Evolutionary conservation across 1,140 invertebrate genomes (phyloP).

Genomic region (Zaprionus davidi): DNA sequence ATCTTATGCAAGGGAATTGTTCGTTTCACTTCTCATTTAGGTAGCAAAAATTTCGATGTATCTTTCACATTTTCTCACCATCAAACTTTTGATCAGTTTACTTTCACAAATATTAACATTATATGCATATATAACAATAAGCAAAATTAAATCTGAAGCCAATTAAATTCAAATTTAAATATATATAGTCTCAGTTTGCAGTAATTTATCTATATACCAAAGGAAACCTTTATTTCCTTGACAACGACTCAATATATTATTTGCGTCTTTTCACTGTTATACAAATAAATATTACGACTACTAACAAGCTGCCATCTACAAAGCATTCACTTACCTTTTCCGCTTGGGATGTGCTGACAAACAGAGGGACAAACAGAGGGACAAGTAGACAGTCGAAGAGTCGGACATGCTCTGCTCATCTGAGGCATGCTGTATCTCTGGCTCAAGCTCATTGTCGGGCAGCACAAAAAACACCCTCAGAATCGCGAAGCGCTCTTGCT

Average conservation of each 20-base stretch:
- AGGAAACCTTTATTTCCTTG: too few relatives aligned
- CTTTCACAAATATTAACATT: too few relatives aligned
- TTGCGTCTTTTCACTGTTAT: not conserved
- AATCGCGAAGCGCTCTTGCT: conserved; percentile 26
- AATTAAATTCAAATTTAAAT: too few relatives aligned
- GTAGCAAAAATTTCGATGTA: too few relatives aligned
- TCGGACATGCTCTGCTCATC: not conserved
- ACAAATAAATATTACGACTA: not conserved
- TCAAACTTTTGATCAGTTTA: too few relatives aligned
- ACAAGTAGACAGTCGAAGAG: not conserved
- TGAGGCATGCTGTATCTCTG: not conserved
- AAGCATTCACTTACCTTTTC: conserved; percentile 11
- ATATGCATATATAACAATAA: too few relatives aligned
- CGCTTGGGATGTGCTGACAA: not conserved
- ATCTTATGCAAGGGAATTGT: too few relatives aligned
- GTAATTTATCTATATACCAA: too few relatives aligned
- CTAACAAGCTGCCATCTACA: not conserved
- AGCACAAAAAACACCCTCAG: conserved; percentile 38
- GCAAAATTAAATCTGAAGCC: too few relatives aligned
- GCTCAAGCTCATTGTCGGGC: conserved; percentile 24
- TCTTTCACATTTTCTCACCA: too few relatives aligned
- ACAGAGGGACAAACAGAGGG: not conserved
- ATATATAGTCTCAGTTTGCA: too few relatives aligned
- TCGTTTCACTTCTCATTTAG: too few relatives aligned
- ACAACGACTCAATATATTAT: not conserved